phyloP scores from a whole-genome alignment of 2,113 vertebrate genomes.

The Lampris incognitus region DNA sequence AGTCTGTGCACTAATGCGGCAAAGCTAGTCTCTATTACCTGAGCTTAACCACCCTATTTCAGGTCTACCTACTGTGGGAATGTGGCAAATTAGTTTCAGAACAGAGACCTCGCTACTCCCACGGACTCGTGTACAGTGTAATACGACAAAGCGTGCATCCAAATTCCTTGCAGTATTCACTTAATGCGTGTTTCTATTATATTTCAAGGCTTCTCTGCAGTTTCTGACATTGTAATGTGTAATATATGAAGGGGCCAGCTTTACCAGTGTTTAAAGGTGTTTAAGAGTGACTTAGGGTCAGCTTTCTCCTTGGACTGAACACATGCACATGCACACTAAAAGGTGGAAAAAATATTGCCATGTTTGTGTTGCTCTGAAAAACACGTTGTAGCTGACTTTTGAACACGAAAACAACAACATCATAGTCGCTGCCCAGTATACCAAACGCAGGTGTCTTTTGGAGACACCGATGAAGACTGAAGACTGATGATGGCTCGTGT shows the following conservation, averaged over 20 bases:
- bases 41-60: neutral
- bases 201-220: too few species aligned
- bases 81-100: too few species aligned
- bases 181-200: constrained; percentile 1
- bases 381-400: neutral
- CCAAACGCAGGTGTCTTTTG: neutral
- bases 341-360: too few species aligned
- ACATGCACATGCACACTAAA: too few species aligned
- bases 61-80: neutral
- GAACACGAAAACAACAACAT: too few species aligned
- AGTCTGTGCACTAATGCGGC: neutral
- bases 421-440: too few species aligned
- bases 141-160: neutral
- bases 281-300: constrained; percentile 41
- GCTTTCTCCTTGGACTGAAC: neutral
- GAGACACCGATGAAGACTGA: neutral
- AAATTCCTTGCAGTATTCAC: constrained; percentile 30
- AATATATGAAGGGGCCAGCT: constrained; percentile 28
- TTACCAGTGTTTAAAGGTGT: constrained; percentile 59
- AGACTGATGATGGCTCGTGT: too few species aligned
- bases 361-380: neutral
- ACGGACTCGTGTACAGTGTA: neutral
- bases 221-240: constrained; percentile 1
- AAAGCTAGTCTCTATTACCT: neutral
- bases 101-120: neutral